Evolutionary conservation across 2,797 vertebrate species (phyloP).

Genomic region (Typhlichthys subterraneus): DNA sequence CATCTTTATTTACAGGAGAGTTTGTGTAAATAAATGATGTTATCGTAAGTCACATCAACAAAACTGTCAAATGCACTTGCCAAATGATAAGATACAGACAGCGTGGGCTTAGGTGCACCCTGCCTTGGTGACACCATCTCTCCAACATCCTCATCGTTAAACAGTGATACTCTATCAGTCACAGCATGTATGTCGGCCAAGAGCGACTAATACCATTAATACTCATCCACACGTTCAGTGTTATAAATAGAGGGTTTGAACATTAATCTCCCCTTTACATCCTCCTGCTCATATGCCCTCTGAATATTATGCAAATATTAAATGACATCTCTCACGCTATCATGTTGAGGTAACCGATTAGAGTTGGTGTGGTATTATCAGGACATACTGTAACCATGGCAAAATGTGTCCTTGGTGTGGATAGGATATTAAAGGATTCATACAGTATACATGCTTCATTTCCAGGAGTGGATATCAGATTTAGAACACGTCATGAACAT

Average conservation of each 20-base stretch:
- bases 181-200: constrained; percentile 58
- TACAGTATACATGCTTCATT: no score
- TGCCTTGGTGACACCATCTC: constrained; percentile 52
- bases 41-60: constrained; percentile 41
- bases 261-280: constrained; percentile 45
- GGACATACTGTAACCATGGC: constrained; percentile 8
- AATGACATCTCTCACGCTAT: constrained; percentile 17
- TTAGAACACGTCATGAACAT: no score
- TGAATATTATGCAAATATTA: constrained; percentile 36
- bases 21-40: constrained; percentile 14
- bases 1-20: neutral
- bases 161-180: constrained; percentile 70
- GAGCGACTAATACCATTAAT: constrained; percentile 62
- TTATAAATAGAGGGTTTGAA: constrained; percentile 65
- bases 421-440: no score
- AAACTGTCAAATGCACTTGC: constrained; percentile 44
- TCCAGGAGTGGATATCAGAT: no score
- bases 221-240: constrained; percentile 46
- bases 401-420: constrained; percentile 23
- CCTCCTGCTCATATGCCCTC: constrained; percentile 22
- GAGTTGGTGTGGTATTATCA: neutral
- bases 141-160: constrained; percentile 61
- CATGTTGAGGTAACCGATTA: neutral
- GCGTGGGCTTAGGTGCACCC: constrained; percentile 65
- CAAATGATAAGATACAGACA: constrained; percentile 35